Conservation (phyloP, 1,140 invertebrate genomes). For the Charaxes varanes region DNA sequence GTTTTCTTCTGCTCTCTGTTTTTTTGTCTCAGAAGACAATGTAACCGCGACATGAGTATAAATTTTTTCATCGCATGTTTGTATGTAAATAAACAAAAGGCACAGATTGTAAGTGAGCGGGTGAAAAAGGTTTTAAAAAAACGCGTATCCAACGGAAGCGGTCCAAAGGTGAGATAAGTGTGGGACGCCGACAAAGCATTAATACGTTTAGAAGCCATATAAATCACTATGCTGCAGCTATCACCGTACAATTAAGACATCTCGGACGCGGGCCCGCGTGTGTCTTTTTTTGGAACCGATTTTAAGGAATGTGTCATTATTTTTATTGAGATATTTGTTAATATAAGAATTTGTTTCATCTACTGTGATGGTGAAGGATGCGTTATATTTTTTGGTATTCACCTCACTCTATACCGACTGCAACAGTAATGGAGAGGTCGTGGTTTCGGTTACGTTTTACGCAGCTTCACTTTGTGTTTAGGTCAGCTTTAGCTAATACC, state of each 20-base stretch:
- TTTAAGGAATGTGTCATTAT: slow-evolving; percentile 38
- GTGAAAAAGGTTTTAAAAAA: slow-evolving; percentile 24
- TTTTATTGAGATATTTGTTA: slow-evolving; percentile 26
- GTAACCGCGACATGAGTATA: too few relatives aligned
- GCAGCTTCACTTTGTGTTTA: too few relatives aligned
- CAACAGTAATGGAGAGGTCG: too few relatives aligned
- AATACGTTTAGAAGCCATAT: slow-evolving; percentile 47
- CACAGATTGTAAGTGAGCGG: slow-evolving; percentile 14
- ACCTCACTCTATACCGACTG: too few relatives aligned
- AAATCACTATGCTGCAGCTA: slow-evolving; percentile 42
- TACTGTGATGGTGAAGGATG: too few relatives aligned
- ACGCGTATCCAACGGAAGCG: slow-evolving; percentile 33
- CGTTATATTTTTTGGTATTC: too few relatives aligned
- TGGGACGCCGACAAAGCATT: slow-evolving; percentile 39
- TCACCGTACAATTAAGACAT: slow-evolving; percentile 53
- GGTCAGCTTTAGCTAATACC: too few relatives aligned
- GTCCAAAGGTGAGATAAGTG: slow-evolving; percentile 39
- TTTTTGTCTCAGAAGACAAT: too few relatives aligned
- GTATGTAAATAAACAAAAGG: slow-evolving; percentile 21
- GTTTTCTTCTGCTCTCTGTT: too few relatives aligned
- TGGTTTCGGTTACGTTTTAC: too few relatives aligned
- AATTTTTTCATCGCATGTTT: not conserved
- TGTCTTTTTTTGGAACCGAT: slow-evolving; percentile 22
- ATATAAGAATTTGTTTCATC: too few relatives aligned
- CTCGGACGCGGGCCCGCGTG: slow-evolving; percentile 27